These are phyloP conservation scores for Peucedramus taeniatus DNA, from an alignment of 2,113 vertebrate genomes.

Conservation along the genomic window DNA sequence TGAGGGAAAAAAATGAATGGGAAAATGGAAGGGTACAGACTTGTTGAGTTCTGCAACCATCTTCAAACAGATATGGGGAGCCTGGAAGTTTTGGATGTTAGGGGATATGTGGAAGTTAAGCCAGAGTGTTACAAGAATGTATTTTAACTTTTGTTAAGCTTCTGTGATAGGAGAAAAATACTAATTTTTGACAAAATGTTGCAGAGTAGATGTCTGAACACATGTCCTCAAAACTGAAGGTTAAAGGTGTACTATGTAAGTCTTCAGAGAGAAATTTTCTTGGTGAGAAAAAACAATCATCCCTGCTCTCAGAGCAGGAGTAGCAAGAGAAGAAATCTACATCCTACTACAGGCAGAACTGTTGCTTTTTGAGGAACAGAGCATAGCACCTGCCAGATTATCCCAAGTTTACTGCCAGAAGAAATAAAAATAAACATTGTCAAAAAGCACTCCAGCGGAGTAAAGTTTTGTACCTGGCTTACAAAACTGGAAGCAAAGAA, in stretches of 20 bases:
- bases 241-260: background rate
- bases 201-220: background rate
- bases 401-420: background rate
- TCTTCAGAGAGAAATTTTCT: background rate
- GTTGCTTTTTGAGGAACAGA: background rate
- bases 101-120: background rate
- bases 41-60: slow-evolving; percentile 11
- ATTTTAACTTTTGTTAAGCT: background rate
- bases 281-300: background rate
- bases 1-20: background rate
- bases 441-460: background rate
- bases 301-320: background rate
- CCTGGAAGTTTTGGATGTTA: background rate
- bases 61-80: background rate
- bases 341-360: background rate
- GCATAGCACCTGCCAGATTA: background rate
- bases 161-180: background rate
- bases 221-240: background rate
- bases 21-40: slow-evolving; percentile 18
- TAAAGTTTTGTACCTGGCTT: slow-evolving; percentile 17
- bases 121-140: background rate
- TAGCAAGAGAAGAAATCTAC: background rate
- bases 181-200: background rate
- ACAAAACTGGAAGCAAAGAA: background rate
- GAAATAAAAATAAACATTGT: slow-evolving; percentile 15